Base-by-base conservation (phyloP, 2,888 invertebrate genomes). In the Scelioninae gen. 1 region DNA sequence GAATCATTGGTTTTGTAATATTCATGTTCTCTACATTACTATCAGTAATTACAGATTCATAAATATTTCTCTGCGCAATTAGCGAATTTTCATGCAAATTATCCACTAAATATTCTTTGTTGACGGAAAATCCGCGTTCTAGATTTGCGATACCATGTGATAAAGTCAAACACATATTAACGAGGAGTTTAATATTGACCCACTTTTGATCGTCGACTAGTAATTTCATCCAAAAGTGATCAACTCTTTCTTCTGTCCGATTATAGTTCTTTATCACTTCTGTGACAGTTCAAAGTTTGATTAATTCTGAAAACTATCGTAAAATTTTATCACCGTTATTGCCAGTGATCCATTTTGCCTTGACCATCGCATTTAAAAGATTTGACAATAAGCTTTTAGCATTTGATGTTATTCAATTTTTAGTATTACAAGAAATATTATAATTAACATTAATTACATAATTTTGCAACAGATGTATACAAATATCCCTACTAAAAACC, bases 41-140 rank as follows among this genome's bases (percentile, higher is more conserved):
- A n/a, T n/a, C n/a, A n/a, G n/a, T n/a, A n/a, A n/a, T n/a, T n/a
- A n/a, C n/a, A n/a, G n/a, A n/a, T n/a, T 87, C 85, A 72, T 85
- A 84, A 11, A 85, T 63, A 15, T 77, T 68, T 49, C 85, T 66
- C 38, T 85, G 78, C n/a, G 83, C 84, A 31, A 87, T 71, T 10
- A 86, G 75, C 5, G 81, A 81, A 29, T 83, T 65, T 74, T 86
- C 84, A n/a, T 51, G 34, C 16, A 82, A 63, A 71, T 87, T 87
- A 43, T 84, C 86, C 23, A 84, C 62, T 16, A 86, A 60, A 65
- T 84, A 85, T 65, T 86, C 84, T 62, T 82, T 83, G 62, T 86
- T 86, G 1, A 85, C 49, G 0, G 86, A 85, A 68, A 86, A 86
- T 15, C 85, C 85, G 38, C 85, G 71, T 78, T 87, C 84, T 2